Base-by-base conservation (phyloP, 2,888 invertebrate species). In the Dexiosoma caninum region DNA sequence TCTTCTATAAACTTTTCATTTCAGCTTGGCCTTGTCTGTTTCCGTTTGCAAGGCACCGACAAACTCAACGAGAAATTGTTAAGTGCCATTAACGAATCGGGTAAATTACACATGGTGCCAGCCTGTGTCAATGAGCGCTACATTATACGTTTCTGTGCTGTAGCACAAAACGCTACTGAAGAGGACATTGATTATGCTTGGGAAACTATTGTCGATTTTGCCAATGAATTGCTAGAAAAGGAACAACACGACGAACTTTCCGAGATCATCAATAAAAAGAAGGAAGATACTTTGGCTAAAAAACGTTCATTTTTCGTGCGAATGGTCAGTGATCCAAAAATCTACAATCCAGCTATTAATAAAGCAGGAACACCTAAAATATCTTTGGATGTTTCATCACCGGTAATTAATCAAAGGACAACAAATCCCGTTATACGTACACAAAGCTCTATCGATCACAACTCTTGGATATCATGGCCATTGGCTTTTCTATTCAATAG, bases 251-350 rank as follows among this genome's bases (percentile, higher is more conserved):
- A 96, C 85, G 94, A 94, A 84, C 91, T 96, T 44, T 94, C 94
- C 84, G 95, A 94, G 83, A 94, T 95, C 75, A 91, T 94, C 51
- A 93, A 95, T 84, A 92, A 94, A 75, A 95, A 95, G 88, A 93
- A 94, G 88, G 94, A 94, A 85, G 95, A 95, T 74, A 95, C 95
- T 5, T 91, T 98, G 87, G 96, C 96, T 8, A 95, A 97, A 90
- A 97, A 97, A 91, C 93, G 98, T 66, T 97, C 97, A 12, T 98
- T 98, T 92, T 97, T 98, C 91, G 98, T 98, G 74, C 95, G 98
- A 60, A 98, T 98, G 98, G 98, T 97, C 82, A 96, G 96, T 89
- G 98, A 98, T 92, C 98, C 98, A 2, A 98, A 98, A 91, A 95
- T 98, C 86, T 97, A 97, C 92, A 97, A 97, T 91, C 97, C 97